Conservation (phyloP, 2,797 vertebrate genomes). For the Etheostoma nigrum region DNA sequence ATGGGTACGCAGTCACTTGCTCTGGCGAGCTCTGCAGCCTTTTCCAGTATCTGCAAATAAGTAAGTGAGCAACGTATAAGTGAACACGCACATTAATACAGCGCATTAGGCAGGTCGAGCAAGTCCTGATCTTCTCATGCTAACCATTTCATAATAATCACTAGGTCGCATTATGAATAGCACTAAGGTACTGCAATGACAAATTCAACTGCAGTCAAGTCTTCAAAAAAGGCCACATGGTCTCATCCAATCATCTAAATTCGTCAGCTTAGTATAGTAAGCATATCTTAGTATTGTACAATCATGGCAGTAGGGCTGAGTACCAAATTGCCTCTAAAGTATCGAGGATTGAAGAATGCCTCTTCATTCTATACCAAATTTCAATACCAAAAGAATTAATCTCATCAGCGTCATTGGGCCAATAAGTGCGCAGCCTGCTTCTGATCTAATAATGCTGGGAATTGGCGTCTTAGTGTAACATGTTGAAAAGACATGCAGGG, state of each 20-base stretch:
- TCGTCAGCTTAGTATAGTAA: too few relatives aligned
- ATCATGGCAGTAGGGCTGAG: too few relatives aligned
- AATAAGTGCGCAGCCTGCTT: too few relatives aligned
- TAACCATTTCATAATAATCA: slow-evolving; percentile 59
- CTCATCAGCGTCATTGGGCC: too few relatives aligned
- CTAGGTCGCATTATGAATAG: slow-evolving; percentile 38
- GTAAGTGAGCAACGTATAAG: slow-evolving; percentile 3
- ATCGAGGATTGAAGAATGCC: too few relatives aligned
- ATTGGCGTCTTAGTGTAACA: too few relatives aligned
- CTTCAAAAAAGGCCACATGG: slow-evolving; percentile 14
- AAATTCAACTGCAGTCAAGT: slow-evolving; percentile 31
- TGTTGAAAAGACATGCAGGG: too few relatives aligned
- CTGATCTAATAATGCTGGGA: too few relatives aligned
- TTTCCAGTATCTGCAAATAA: slow-evolving; percentile 93
- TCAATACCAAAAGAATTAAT: too few relatives aligned
- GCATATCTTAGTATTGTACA: too few relatives aligned
- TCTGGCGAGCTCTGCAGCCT: slow-evolving; percentile 93
- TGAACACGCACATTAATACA: slow-evolving; percentile 17
- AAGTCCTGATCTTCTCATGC: slow-evolving; percentile 50
- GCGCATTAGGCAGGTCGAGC: slow-evolving; percentile 47
- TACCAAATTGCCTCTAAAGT: too few relatives aligned
- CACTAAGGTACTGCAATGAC: slow-evolving; percentile 26
- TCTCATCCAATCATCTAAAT: background rate
- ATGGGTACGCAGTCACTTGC: slow-evolving; percentile 88
- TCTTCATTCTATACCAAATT: too few relatives aligned